Percentiles rank a stretch among this genome's conserved stretches.
Conservation (phyloP, 1,140 invertebrate genomes). For the Apis mellifera region Amel_HAv3.1 CM009934.2:7875001-7875500, state of each 20-base stretch:
- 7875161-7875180: constrained; percentile 31
- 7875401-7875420: constrained; percentile 55
- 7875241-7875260: constrained; percentile 27
- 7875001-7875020: too few species aligned
- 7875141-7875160: constrained; percentile 11
- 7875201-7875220: constrained; percentile 14
- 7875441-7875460: not conserved
- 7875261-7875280: not conserved
- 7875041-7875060: not conserved
- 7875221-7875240: constrained; percentile 31
- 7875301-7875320: constrained; percentile 17
- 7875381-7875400: constrained; percentile 62
- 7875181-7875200: constrained; percentile 12
- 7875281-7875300: not conserved
- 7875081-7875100: constrained; percentile 33
- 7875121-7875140: constrained; percentile 23
- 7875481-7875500: constrained; percentile 16
- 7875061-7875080: not conserved
- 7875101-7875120: constrained; percentile 20
- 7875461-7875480: not conserved
- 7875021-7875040: too few species aligned
- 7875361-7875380: constrained; percentile 44
- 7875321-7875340: not conserved
- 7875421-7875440: not conserved
- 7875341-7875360: not conserved